Evolutionary conservation across 2,888 invertebrate species (phyloP).

Genomic region (Uropetala carovei): DNA sequence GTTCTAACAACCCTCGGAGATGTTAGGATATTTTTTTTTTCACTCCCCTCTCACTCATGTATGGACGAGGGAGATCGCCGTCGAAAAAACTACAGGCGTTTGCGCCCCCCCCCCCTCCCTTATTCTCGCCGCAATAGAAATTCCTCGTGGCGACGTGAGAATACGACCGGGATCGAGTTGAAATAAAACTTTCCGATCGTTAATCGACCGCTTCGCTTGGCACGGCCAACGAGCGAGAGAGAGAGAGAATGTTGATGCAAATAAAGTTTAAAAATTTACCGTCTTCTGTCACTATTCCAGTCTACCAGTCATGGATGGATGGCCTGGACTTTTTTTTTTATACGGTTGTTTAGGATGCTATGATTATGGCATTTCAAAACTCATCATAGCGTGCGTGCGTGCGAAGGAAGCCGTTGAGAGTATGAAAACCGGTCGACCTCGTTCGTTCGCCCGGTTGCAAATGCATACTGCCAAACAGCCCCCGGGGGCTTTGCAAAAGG

Average conservation of each 20-base stretch:
- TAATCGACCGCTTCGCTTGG: background rate
- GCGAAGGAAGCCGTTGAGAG: background rate
- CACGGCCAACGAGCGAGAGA: background rate
- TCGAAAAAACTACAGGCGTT: background rate
- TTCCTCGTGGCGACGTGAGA: background rate
- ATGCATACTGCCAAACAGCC: slow-evolving; percentile 25
- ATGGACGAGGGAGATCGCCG: background rate
- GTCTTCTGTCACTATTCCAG: background rate
- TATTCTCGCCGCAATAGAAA: background rate
- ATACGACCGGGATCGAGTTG: background rate
- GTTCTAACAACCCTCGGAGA: too few species aligned
- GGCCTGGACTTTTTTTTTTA: background rate
- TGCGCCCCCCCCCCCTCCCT: background rate
- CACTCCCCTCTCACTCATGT: too few species aligned
- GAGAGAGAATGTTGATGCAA: background rate
- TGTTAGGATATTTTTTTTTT: too few species aligned
- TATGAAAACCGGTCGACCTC: slow-evolving; percentile 35
- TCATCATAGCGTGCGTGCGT: background rate
- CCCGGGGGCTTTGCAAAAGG: slow-evolving; percentile 5
- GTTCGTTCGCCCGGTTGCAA: slow-evolving; percentile 13
- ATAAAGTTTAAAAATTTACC: background rate
- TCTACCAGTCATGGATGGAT: background rate
- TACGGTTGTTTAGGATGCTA: background rate
- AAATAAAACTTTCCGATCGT: background rate
- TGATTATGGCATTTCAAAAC: slow-evolving; percentile 9